Percentiles rank a stretch among this genome's conserved stretches.
Evolutionary conservation across 2,888 invertebrate genomes (phyloP).

Genomic region (Heterodera filipjevi): DNA sequence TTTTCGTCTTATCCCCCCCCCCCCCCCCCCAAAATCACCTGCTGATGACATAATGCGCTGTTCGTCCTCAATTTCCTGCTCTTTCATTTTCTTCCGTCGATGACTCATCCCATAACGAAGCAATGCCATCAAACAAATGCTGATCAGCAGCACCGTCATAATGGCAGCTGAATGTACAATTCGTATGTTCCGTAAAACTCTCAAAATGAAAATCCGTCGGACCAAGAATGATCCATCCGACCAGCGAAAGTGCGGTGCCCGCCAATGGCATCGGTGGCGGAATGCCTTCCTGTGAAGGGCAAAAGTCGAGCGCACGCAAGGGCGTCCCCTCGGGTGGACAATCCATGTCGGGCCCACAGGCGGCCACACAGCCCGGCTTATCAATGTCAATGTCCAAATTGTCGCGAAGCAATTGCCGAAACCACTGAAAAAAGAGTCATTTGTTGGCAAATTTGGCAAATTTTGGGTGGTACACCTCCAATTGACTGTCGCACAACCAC

Average conservation of each 20-base stretch:
- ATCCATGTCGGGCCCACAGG: slow-evolving; percentile 52
- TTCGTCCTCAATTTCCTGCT: slow-evolving; percentile 62
- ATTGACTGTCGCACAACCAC: slow-evolving; percentile 63
- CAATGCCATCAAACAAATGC: slow-evolving; percentile 63
- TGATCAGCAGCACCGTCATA: slow-evolving; percentile 61
- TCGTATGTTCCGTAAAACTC: background rate
- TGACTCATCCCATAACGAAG: slow-evolving; percentile 64
- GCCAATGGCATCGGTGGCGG: slow-evolving; percentile 54
- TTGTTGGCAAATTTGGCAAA: background rate
- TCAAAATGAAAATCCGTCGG: background rate
- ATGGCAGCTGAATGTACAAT: slow-evolving; percentile 58
- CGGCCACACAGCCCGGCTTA: slow-evolving; percentile 56
- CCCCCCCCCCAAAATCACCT: background rate
- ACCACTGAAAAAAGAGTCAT: slow-evolving; percentile 47
- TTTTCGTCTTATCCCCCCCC: background rate
- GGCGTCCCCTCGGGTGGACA: slow-evolving; percentile 62
- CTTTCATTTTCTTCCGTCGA: slow-evolving; percentile 63
- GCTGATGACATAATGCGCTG: slow-evolving; percentile 55
- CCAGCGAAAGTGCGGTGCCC: slow-evolving; percentile 57
- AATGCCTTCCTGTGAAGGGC: slow-evolving; percentile 54
- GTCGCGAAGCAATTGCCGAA: slow-evolving; percentile 61
- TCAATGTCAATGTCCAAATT: slow-evolving; percentile 61
- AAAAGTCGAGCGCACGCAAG: slow-evolving; percentile 58
- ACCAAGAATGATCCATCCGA: slow-evolving; percentile 65
- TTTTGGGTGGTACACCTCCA: slow-evolving; percentile 42